These are phyloP conservation scores for Oegoconia quadripuncta DNA, from an alignment of 2,888 invertebrate species.

Conservation along the genomic window DNA sequence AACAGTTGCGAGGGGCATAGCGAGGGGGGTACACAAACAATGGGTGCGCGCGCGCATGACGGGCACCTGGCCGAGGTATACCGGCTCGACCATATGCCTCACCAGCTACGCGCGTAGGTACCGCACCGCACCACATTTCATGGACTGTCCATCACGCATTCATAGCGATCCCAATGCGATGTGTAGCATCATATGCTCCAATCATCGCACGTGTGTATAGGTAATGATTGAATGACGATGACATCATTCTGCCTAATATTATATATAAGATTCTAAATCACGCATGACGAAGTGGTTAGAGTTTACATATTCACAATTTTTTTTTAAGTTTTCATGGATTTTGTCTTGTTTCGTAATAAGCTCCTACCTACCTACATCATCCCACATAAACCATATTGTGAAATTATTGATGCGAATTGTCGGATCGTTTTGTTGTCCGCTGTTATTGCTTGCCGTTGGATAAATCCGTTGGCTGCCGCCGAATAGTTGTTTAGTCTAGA, in stretches of 20 bases:
- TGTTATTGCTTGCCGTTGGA: conserved; percentile 21
- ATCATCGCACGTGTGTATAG: conserved; percentile 7
- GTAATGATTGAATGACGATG: conserved; percentile 11
- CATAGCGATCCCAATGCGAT: conserved; percentile 26
- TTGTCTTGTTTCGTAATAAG: too few species aligned
- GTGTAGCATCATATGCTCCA: conserved; percentile 16
- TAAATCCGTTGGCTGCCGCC: conserved; percentile 44
- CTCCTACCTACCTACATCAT: too few species aligned
- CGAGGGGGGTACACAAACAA: conserved; percentile 45
- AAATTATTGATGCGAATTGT: not conserved
- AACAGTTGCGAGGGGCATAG: conserved; percentile 28
- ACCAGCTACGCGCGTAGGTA: conserved; percentile 20
- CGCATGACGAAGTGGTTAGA: too few species aligned
- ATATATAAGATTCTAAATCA: not conserved
- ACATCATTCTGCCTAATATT: not conserved
- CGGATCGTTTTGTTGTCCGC: not conserved
- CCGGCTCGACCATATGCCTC: conserved; percentile 73
- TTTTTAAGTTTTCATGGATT: too few species aligned
- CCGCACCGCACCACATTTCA: conserved; percentile 10
- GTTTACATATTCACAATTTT: too few species aligned
- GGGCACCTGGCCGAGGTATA: conserved; percentile 70
- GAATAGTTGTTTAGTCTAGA: conserved; percentile 59
- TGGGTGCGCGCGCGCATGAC: conserved; percentile 77
- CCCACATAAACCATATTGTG: not conserved
- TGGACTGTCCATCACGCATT: conserved; percentile 23